A percentile compares a stretch with the other conserved stretches of the same genome.
phyloP scores from a whole-genome alignment of 2,797 vertebrate genomes.

The Tadarida brasiliensis region DNA sequence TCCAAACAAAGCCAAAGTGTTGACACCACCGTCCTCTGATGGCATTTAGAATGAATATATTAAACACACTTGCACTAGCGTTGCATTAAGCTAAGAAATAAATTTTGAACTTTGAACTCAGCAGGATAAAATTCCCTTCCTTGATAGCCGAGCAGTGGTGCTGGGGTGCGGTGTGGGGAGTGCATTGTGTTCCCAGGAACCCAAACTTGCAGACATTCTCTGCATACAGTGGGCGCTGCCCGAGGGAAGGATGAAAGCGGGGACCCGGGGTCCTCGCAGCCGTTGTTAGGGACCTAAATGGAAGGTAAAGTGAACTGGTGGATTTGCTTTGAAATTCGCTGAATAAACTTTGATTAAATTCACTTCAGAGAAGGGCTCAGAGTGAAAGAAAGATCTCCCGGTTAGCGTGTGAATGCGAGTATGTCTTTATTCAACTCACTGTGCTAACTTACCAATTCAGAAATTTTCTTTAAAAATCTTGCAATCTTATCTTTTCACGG shows the following conservation, averaged over 20 bases:
- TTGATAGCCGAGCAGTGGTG: slow-evolving; percentile 52
- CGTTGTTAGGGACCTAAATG: slow-evolving; percentile 48
- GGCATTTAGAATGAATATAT: slow-evolving; percentile 85
- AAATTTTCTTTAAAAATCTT: slow-evolving; percentile 15
- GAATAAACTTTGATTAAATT: slow-evolving; percentile 71
- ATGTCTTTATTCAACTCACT: not conserved
- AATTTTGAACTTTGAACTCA: slow-evolving; percentile 83
- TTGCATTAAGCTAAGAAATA: slow-evolving; percentile 83
- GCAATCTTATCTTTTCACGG: not conserved
- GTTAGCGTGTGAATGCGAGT: not conserved
- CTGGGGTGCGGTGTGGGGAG: not conserved
- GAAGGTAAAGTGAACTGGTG: slow-evolving; percentile 36
- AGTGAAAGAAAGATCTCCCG: slow-evolving; percentile 51
- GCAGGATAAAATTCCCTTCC: slow-evolving; percentile 74
- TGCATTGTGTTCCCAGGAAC: slow-evolving; percentile 53
- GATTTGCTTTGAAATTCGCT: slow-evolving; percentile 69
- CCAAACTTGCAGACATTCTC: slow-evolving; percentile 53
- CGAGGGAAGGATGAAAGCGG: slow-evolving; percentile 37
- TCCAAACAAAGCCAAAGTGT: slow-evolving; percentile 86
- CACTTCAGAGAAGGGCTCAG: slow-evolving; percentile 53
- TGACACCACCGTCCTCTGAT: slow-evolving; percentile 83
- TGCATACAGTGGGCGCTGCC: not conserved
- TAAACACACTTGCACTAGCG: slow-evolving; percentile 84
- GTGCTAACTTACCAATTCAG: slow-evolving; percentile 25
- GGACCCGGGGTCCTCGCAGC: not conserved